phyloP scores from a whole-genome alignment of 2,797 vertebrate species.

The Sebastiscus albofasciatus region DNA sequence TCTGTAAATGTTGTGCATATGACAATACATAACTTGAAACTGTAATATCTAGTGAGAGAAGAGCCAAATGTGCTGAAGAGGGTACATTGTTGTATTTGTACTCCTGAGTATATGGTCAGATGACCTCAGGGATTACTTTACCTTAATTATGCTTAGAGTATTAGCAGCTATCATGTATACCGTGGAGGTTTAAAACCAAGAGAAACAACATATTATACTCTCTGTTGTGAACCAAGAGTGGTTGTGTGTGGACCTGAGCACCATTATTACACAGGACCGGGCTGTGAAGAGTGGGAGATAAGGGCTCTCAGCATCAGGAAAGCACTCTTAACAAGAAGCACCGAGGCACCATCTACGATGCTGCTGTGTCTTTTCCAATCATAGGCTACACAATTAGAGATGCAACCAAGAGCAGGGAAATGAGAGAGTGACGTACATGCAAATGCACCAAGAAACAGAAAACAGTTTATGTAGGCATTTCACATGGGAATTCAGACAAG shows the following conservation, averaged over 20 bases:
- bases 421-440: background rate
- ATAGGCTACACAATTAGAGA: conserved; percentile 11
- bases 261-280: background rate
- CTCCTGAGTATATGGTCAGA: background rate
- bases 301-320: conserved; percentile 20
- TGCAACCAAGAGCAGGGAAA: conserved; percentile 11
- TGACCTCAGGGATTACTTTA: background rate
- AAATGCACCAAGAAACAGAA: background rate
- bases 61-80: background rate
- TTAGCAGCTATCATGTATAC: background rate
- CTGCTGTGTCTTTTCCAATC: conserved; percentile 17
- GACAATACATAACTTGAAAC: background rate
- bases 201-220: background rate
- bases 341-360: background rate
- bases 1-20: background rate
- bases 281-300: background rate
- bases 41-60: background rate
- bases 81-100: background rate
- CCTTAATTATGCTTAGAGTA: background rate
- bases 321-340: conserved; percentile 1
- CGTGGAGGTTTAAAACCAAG: background rate
- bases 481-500: background rate
- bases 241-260: background rate
- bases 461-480: conserved; percentile 14
- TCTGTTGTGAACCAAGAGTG: background rate